A percentile compares a stretch with the other conserved stretches of the same genome.
These are phyloP conservation scores for Spisula solida DNA, from an alignment of 2,888 invertebrate genomes.

Conservation along the genomic window DNA sequence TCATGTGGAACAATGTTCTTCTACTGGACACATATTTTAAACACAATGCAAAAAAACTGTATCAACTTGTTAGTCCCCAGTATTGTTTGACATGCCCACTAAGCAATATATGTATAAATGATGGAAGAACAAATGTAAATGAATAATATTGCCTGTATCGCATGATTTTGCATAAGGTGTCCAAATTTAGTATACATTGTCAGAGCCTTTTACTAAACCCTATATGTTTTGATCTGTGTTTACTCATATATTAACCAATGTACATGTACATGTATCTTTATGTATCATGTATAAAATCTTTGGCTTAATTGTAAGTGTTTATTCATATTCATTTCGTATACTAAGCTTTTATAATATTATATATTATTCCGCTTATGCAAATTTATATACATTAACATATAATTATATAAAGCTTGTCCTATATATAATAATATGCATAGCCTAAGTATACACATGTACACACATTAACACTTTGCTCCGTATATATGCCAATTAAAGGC, in stretches of 20 bases:
- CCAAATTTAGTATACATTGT: neutral
- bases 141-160: neutral
- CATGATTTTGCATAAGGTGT: slow-evolving; percentile 10
- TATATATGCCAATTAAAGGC: too few species aligned
- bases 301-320: neutral
- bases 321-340: neutral
- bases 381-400: neutral
- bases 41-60: neutral
- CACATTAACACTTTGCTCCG: too few species aligned
- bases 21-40: neutral
- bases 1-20: neutral
- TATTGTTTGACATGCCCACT: too few species aligned
- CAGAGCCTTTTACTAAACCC: too few species aligned
- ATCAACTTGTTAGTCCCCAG: neutral
- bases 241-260: neutral
- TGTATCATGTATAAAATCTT: neutral
- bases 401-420: neutral
- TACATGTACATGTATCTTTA: too few species aligned
- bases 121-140: neutral
- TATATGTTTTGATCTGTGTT: neutral
- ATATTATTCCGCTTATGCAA: neutral
- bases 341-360: neutral
- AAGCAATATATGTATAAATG: too few species aligned
- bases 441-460: neutral
- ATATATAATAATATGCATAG: neutral